phyloP scores from a whole-genome alignment of 1,140 invertebrate genomes.

The Brachionus angularis region DNA sequence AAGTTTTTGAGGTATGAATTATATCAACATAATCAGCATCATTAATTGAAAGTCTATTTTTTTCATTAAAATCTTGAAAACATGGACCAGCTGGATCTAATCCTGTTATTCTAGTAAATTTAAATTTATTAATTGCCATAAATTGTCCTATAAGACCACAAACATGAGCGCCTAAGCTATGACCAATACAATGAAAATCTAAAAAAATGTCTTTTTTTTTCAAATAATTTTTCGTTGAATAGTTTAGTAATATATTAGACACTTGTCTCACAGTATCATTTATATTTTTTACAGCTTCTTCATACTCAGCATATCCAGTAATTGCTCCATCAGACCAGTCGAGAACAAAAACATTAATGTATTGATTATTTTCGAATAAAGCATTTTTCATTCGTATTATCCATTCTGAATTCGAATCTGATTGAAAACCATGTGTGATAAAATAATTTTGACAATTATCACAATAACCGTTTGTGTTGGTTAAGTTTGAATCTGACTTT shows the following conservation, averaged over 20 bases:
- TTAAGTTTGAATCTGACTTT: too few species aligned
- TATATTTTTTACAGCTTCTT: not conserved
- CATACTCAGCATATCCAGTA: not conserved
- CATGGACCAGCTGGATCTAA: slow-evolving; percentile 73
- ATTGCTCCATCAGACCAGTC: not conserved
- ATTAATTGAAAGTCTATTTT: slow-evolving; percentile 69
- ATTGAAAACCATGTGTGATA: not conserved
- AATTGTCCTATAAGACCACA: not conserved
- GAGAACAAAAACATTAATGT: not conserved
- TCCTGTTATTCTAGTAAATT: slow-evolving; percentile 59
- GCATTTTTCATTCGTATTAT: not conserved
- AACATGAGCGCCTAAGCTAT: not conserved
- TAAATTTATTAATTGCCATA: not conserved
- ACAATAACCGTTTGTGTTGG: not conserved
- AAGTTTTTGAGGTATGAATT: slow-evolving; percentile 65
- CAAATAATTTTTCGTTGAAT: not conserved
- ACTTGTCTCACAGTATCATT: not conserved
- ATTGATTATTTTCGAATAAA: not conserved
- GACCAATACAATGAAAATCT: slow-evolving; percentile 2
- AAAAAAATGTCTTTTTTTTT: not conserved
- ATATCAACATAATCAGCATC: slow-evolving; percentile 73
- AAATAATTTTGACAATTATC: not conserved
- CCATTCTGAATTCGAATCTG: not conserved
- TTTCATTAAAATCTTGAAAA: slow-evolving; percentile 71
- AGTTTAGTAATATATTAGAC: not conserved